These are phyloP conservation scores for Drosophila dunni DNA, from an alignment of 1,140 invertebrate genomes.

Conservation along the genomic window DNA sequence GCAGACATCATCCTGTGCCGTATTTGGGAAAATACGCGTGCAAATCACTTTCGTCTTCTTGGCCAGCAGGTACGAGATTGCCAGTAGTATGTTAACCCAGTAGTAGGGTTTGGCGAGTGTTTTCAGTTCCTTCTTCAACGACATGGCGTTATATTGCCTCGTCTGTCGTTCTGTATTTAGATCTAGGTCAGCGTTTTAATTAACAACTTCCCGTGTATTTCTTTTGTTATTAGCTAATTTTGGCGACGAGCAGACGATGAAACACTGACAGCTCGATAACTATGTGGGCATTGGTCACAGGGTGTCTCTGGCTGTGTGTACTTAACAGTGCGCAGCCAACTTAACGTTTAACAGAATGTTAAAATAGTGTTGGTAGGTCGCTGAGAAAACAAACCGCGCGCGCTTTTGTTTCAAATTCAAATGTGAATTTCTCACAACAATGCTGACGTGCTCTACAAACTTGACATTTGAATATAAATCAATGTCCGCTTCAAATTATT, in stretches of 20 bases:
- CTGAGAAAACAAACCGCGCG: background rate
- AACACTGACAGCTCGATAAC: slow-evolving; percentile 7
- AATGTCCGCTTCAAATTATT: background rate
- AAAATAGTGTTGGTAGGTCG: slow-evolving; percentile 2
- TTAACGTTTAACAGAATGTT: background rate
- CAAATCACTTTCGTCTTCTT: slow-evolving; percentile 91
- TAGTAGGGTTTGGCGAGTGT: slow-evolving; percentile 94
- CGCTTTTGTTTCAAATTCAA: slow-evolving; percentile 10
- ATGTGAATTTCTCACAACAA: background rate
- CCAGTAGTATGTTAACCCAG: slow-evolving; percentile 93
- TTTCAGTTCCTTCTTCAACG: slow-evolving; percentile 89
- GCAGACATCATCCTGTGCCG: slow-evolving; percentile 90
- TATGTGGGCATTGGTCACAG: background rate
- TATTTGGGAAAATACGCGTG: slow-evolving; percentile 85
- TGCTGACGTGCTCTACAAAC: background rate
- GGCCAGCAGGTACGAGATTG: slow-evolving; percentile 91
- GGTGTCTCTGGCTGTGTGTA: background rate
- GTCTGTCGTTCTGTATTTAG: slow-evolving; percentile 18
- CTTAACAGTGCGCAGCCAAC: slow-evolving; percentile 3
- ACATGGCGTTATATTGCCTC: slow-evolving; percentile 86
- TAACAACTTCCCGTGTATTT: slow-evolving; percentile 80
- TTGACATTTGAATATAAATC: background rate
- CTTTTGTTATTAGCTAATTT: slow-evolving; percentile 64
- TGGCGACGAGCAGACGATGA: slow-evolving; percentile 40
- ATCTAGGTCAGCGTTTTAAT: slow-evolving; percentile 76